Conservation (phyloP, 2,888 invertebrate species). For the Crossocerus cetratus region DNA sequence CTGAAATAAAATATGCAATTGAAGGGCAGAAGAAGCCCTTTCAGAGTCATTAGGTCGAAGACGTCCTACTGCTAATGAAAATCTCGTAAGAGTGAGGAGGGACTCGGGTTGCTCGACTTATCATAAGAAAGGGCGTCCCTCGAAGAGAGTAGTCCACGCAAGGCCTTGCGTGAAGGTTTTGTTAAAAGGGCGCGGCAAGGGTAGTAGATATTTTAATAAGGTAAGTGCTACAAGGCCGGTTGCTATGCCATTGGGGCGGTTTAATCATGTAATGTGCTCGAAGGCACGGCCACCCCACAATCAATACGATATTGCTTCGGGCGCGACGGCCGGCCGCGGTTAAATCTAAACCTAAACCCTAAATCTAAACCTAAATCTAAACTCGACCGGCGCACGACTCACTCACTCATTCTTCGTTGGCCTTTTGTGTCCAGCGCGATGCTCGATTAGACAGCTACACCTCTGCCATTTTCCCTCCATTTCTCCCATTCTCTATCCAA, state of each 20-base stretch:
- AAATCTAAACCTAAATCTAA: slow-evolving; percentile 57
- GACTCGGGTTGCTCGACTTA: no score
- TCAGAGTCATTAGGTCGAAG: no score
- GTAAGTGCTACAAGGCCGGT: slow-evolving; percentile 76
- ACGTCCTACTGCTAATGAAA: no score
- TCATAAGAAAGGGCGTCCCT: no score
- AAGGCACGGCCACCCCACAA: slow-evolving; percentile 72
- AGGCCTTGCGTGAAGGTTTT: slow-evolving; percentile 49
- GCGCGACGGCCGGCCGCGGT: slow-evolving; percentile 70
- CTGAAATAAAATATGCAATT: no score
- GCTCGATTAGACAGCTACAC: slow-evolving; percentile 27
- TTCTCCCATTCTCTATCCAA: no score
- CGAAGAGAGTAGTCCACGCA: slow-evolving; percentile 40
- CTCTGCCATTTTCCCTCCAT: background rate
- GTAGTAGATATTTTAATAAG: slow-evolving; percentile 76
- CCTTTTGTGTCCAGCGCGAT: slow-evolving; percentile 13
- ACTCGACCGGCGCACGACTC: slow-evolving; percentile 34
- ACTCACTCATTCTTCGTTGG: slow-evolving; percentile 10
- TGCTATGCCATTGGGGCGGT: slow-evolving; percentile 71
- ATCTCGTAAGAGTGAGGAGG: no score
- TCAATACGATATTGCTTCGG: slow-evolving; percentile 75
- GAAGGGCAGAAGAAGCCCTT: no score
- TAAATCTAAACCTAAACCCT: slow-evolving; percentile 66
- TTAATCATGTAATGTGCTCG: slow-evolving; percentile 77
- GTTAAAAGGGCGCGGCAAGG: slow-evolving; percentile 61